These are phyloP conservation scores for Drosophila asahinai DNA, from an alignment of 1,140 invertebrate genomes.

Conservation along the genomic window DNA sequence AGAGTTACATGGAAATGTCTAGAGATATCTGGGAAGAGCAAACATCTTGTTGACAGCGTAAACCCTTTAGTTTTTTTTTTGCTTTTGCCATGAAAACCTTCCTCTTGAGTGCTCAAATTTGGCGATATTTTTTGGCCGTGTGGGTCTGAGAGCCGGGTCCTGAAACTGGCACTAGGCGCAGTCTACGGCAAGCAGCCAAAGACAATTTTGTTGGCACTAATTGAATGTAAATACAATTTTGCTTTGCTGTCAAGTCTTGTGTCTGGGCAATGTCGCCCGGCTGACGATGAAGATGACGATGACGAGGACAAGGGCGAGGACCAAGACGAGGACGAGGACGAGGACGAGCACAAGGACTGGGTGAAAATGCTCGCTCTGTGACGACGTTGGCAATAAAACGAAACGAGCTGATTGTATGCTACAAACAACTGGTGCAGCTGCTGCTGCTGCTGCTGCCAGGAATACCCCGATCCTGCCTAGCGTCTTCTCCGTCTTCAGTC, in stretches of 20 bases:
- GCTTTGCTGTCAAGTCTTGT: slow-evolving; percentile 83
- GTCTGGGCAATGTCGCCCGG: slow-evolving; percentile 65
- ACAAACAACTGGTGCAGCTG: slow-evolving; percentile 75
- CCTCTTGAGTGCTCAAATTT: slow-evolving; percentile 5
- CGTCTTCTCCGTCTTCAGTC: slow-evolving; percentile 10
- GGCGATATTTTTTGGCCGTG: slow-evolving; percentile 31
- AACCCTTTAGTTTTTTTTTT: no score
- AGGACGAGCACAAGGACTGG: slow-evolving; percentile 4
- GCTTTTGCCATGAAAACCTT: slow-evolving; percentile 5
- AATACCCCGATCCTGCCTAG: slow-evolving; percentile 17
- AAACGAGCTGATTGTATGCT: slow-evolving; percentile 83
- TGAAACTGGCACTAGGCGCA: slow-evolving; percentile 57
- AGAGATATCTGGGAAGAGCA: background rate
- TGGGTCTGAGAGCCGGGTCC: background rate
- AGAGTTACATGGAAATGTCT: background rate
- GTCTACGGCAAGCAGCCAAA: slow-evolving; percentile 77
- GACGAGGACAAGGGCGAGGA: slow-evolving; percentile 9
- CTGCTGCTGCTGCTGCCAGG: slow-evolving; percentile 24
- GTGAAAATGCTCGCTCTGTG: slow-evolving; percentile 38
- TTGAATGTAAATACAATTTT: slow-evolving; percentile 84
- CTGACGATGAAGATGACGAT: slow-evolving; percentile 44
- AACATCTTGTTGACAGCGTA: background rate
- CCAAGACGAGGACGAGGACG: background rate
- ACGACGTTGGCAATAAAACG: slow-evolving; percentile 80
- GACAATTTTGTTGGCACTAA: slow-evolving; percentile 84